Percentiles rank a stretch among this genome's conserved stretches.
phyloP scores from a whole-genome alignment of 2,797 vertebrate genomes.

The Xyrichtys novacula region DNA sequence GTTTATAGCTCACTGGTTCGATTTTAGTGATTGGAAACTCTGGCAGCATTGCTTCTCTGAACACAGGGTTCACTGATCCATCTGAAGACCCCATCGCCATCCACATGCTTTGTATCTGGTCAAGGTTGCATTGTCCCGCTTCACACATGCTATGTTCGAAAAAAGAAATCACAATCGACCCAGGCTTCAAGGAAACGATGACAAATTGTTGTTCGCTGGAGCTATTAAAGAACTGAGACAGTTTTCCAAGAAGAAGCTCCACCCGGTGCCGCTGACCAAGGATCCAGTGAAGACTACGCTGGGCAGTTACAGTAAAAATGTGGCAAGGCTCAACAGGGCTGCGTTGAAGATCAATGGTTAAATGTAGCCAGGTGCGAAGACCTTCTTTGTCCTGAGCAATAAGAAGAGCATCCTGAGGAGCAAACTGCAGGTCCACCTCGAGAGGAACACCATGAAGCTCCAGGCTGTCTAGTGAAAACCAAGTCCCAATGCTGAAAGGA shows the following conservation, averaged over 20 bases:
- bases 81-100: conserved; percentile 35
- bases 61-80: conserved; percentile 49
- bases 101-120: conserved; percentile 46
- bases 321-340: conserved; percentile 49
- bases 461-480: conserved; percentile 71
- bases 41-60: conserved; percentile 74
- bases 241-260: conserved; percentile 68
- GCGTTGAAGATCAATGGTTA: conserved; percentile 63
- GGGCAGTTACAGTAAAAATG: conserved; percentile 56
- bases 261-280: conserved; percentile 64
- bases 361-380: conserved; percentile 37
- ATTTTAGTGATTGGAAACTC: conserved; percentile 66
- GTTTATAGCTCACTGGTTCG: conserved; percentile 50
- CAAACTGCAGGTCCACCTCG: conserved; percentile 66
- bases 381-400: conserved; percentile 63
- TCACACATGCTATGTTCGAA: conserved; percentile 65
- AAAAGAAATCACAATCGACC: conserved; percentile 75
- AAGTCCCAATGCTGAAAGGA: conserved; percentile 40
- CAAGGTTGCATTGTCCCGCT: conserved; percentile 33
- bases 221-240: conserved; percentile 69
- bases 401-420: conserved; percentile 70
- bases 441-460: conserved; percentile 67
- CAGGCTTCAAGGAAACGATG: conserved; percentile 55
- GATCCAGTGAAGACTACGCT: conserved; percentile 72
- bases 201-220: conserved; percentile 41